A percentile compares a stretch with the other conserved stretches of the same genome.
Conservation (phyloP, 1,140 invertebrate genomes). For the Lanistes nyassanus region DNA sequence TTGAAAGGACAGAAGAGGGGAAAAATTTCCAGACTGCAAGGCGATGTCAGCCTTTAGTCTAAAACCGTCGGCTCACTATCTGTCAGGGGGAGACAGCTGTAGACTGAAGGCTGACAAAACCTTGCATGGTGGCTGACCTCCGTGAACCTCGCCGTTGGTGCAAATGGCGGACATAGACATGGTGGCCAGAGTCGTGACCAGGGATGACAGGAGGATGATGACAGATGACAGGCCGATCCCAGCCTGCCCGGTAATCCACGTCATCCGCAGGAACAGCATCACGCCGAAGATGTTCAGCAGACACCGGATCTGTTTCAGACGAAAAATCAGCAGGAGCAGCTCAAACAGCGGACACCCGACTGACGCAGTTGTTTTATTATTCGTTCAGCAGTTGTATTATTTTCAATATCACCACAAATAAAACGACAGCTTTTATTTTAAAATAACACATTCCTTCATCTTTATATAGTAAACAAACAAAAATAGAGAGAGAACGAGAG, state of each 20-base stretch:
- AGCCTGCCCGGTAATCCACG: slow-evolving; percentile 75
- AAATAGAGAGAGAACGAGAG: no score
- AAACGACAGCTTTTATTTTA: background rate
- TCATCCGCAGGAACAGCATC: slow-evolving; percentile 73
- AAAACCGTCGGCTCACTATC: no score
- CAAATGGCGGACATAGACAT: slow-evolving; percentile 97
- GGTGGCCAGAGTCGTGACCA: slow-evolving; percentile 93
- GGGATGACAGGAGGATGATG: slow-evolving; percentile 87
- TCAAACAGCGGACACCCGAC: no score
- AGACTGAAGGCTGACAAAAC: background rate
- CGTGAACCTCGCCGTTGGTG: slow-evolving; percentile 98
- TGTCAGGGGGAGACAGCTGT: no score
- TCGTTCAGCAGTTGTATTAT: no score
- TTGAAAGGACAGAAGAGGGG: no score
- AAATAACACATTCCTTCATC: background rate
- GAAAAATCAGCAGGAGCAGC: no score
- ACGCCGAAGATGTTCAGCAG: slow-evolving; percentile 78
- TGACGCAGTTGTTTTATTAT: no score
- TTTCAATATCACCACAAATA: no score
- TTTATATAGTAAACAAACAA: no score
- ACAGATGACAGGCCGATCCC: slow-evolving; percentile 73
- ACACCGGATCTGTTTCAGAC: slow-evolving; percentile 73
- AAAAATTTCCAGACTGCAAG: no score
- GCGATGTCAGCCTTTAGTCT: no score
- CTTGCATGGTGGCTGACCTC: slow-evolving; percentile 74